Base-by-base conservation (phyloP, 2,797 vertebrate species). In the Garrulus glandarius region DNA sequence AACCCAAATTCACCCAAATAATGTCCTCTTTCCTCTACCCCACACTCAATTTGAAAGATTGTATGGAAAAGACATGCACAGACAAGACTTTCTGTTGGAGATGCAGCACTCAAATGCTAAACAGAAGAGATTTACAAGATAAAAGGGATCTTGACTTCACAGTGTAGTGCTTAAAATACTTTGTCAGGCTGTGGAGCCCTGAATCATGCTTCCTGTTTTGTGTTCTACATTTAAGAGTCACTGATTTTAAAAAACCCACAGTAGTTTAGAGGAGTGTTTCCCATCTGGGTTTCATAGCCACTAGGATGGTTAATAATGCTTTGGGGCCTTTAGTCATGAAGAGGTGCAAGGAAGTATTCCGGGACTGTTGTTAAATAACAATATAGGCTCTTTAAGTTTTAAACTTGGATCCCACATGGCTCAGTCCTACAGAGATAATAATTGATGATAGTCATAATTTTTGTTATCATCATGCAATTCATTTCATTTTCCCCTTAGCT, bases 401-500 rank as follows among this genome's bases (percentile, higher is more conserved):
- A 72, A 82, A 79, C 13, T 61, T 79, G 13, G 23, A 64, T 74
- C 15, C 55, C 71, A 36, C 6, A 21, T 27, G 23, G 8, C 27
- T 90, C 39, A 50, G 26, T 92, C 10, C 29, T 69, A 59, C n/a
- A 63, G 30, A 84, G 19, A 52, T 68, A 69, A 80, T 46, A 88
- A 88, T 90, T 88, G 84, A 68, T 61, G 53, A 41, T 22, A 47
- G 55, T 55, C 77, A 76, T 86, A 94, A 84, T 65, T 70, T 92
- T 88, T 92, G 74, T 81, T 93, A 95, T 72, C 37, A 64, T 89
- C 72, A 46, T 41, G 50, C 15, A 90, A 81, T 86, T 90, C 1
- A 69, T 84, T 94, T 84, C 26, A 69, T 81, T 93, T 93, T 86
- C 43, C 29, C 43, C 83, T 92, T 92, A 90, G 55, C 76, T 96